A percentile compares a stretch with the other conserved stretches of the same genome.
phyloP scores from a whole-genome alignment of 2,888 invertebrate species.

The Eupithecia subumbrata region DNA sequence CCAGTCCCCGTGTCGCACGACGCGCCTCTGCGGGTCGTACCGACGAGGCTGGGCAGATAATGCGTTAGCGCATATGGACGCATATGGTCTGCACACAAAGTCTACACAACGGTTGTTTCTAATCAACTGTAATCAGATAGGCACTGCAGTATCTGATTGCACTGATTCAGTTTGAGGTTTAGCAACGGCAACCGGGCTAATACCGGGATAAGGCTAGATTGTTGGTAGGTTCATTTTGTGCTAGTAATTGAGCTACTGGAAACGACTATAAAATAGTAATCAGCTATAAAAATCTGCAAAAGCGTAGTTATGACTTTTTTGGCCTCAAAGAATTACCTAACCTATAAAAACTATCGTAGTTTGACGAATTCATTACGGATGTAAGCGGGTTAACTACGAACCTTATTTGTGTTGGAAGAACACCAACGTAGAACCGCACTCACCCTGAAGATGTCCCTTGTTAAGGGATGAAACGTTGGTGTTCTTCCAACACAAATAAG shows the following conservation, averaged over 20 bases:
- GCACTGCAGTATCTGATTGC: conserved; percentile 4
- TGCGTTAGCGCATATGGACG: neutral
- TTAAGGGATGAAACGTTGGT: too few species aligned
- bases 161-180: conserved; percentile 7
- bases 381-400: too few species aligned
- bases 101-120: neutral
- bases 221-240: neutral
- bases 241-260: neutral
- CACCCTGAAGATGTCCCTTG: too few species aligned
- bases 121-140: conserved; percentile 9
- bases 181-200: neutral
- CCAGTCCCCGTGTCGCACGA: too few species aligned
- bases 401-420: too few species aligned
- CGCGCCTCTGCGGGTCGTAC: too few species aligned
- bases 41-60: too few species aligned
- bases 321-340: neutral
- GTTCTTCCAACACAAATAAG: too few species aligned
- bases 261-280: neutral
- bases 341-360: too few species aligned
- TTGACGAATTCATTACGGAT: too few species aligned
- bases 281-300: neutral
- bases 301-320: neutral
- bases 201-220: neutral
- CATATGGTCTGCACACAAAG: neutral
- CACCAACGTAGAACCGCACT: too few species aligned